Conservation (phyloP, 2,888 invertebrate species). For the Scaptomyza tumidula region DNA sequence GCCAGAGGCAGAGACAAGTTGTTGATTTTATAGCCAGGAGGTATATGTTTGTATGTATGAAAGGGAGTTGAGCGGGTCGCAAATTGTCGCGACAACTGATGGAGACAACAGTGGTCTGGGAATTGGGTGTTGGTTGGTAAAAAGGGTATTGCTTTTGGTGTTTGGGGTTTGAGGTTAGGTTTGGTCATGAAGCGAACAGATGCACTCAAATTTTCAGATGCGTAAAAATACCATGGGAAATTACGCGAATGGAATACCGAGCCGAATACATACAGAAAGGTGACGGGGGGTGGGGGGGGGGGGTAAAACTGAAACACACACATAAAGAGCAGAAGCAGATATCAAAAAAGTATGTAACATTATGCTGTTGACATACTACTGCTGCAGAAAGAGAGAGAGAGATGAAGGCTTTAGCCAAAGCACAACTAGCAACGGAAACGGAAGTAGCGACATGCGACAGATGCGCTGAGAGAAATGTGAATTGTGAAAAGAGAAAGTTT, state of each 20-base stretch:
- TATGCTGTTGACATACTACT: slow-evolving; percentile 64
- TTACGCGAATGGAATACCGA: slow-evolving; percentile 76
- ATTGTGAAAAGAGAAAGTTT: slow-evolving; percentile 33
- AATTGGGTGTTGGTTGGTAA: neutral
- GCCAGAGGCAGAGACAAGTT: slow-evolving; percentile 36
- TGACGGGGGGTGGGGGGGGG: too few relatives aligned
- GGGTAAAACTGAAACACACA: neutral
- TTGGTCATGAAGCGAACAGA: slow-evolving; percentile 36
- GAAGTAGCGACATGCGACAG: slow-evolving; percentile 64
- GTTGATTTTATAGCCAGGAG: slow-evolving; percentile 58
- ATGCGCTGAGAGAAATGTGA: slow-evolving; percentile 29
- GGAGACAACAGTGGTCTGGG: slow-evolving; percentile 34
- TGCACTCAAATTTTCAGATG: slow-evolving; percentile 69
- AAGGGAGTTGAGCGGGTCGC: slow-evolving; percentile 36
- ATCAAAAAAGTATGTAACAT: slow-evolving; percentile 43
- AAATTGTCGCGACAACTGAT: slow-evolving; percentile 55
- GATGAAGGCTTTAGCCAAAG: slow-evolving; percentile 30
- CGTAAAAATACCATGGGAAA: slow-evolving; percentile 72
- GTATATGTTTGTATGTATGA: slow-evolving; percentile 11
- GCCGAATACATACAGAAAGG: slow-evolving; percentile 15
- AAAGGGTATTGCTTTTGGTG: neutral
- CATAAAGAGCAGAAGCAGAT: slow-evolving; percentile 3
- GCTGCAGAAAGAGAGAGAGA: slow-evolving; percentile 36
- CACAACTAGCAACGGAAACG: slow-evolving; percentile 75
- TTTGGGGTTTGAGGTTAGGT: neutral